Evolutionary conservation across 1,140 invertebrate genomes (phyloP).

Genomic region (Leucophenga varia): DNA sequence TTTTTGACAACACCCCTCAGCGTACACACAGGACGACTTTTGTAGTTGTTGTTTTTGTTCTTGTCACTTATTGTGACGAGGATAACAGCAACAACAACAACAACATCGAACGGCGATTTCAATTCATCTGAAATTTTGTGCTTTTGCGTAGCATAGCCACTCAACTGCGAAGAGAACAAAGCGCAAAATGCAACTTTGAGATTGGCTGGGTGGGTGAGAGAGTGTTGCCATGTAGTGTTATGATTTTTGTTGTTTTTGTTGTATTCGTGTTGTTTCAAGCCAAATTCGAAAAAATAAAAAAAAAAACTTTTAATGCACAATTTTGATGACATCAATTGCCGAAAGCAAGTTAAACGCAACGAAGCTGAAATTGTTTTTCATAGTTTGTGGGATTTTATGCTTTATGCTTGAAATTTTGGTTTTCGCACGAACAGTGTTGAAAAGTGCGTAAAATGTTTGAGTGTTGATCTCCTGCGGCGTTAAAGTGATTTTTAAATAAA

Average conservation of each 20-base stretch:
- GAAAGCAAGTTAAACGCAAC: conserved; percentile 29
- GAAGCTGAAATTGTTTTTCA: conserved; percentile 38
- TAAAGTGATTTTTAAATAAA: too few relatives aligned
- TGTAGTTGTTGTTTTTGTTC: conserved; percentile 53
- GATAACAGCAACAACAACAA: conserved; percentile 7
- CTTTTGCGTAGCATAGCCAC: conserved; percentile 51
- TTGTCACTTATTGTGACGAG: conserved; percentile 43
- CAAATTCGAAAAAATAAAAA: conserved; percentile 5
- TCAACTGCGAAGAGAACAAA: conserved; percentile 54
- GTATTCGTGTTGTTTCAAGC: conserved; percentile 1
- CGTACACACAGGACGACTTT: neutral
- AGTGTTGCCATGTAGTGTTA: too few relatives aligned
- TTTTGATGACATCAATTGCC: conserved; percentile 37
- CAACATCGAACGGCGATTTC: too few relatives aligned
- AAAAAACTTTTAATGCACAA: conserved; percentile 28
- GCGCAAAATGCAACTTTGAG: conserved; percentile 38
- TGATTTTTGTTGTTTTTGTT: neutral
- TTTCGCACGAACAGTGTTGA: too few relatives aligned
- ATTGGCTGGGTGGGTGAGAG: conserved; percentile 6
- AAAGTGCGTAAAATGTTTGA: too few relatives aligned
- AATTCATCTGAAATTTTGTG: conserved; percentile 44
- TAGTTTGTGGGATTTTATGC: neutral
- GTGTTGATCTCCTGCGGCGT: too few relatives aligned
- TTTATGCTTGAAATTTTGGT: neutral
- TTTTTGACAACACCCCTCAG: neutral